Percentiles rank a stretch among this genome's conserved stretches.
These are phyloP conservation scores for Anguilla rostrata DNA, from an alignment of 2,113 vertebrate species.

Conservation along the genomic window DNA sequence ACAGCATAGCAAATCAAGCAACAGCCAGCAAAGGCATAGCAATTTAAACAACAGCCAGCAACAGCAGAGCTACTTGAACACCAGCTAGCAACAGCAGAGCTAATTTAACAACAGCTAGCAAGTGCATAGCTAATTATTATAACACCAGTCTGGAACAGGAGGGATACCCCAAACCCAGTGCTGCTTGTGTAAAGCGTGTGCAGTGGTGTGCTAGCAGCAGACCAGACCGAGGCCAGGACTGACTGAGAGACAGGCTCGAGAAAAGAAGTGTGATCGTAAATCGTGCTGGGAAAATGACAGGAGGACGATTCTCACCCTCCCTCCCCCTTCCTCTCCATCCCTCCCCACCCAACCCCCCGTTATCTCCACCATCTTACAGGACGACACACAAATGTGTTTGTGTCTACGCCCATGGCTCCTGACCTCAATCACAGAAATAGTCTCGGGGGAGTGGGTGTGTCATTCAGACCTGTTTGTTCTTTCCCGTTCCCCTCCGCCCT, in stretches of 20 bases:
- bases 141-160: too few relatives aligned
- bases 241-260: constrained; percentile 34
- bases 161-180: neutral
- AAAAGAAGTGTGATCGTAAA: constrained; percentile 56
- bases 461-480: constrained; percentile 22
- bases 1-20: neutral
- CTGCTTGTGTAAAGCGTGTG: neutral
- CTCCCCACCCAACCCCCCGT: neutral
- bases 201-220: neutral
- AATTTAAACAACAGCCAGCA: too few relatives aligned
- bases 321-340: neutral
- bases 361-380: constrained; percentile 4
- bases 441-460: constrained; percentile 15
- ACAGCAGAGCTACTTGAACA: too few relatives aligned
- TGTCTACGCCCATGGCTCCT: constrained; percentile 23
- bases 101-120: too few relatives aligned
- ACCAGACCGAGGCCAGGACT: neutral
- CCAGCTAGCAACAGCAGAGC: too few relatives aligned
- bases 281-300: constrained; percentile 50
- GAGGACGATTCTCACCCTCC: constrained; percentile 10
- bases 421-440: neutral
- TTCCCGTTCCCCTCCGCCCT: constrained; percentile 23
- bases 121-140: too few relatives aligned
- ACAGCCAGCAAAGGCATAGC: neutral
- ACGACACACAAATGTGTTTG: constrained; percentile 20